Evolutionary conservation across 2,888 invertebrate genomes (phyloP).

Genomic region (Diaperis boleti): DNA sequence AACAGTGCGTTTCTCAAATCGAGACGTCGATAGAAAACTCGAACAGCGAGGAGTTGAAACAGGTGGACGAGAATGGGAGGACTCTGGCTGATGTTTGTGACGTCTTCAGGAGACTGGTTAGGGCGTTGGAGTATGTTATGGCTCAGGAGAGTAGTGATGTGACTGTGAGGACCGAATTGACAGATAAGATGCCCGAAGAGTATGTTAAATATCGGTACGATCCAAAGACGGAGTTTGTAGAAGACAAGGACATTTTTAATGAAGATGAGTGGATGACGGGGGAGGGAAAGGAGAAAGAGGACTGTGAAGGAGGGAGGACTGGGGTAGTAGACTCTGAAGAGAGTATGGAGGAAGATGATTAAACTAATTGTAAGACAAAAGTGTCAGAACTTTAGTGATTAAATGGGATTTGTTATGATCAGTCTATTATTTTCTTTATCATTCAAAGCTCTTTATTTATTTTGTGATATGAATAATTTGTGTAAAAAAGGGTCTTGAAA

Average conservation of each 20-base stretch:
- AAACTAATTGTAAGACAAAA: too few relatives aligned
- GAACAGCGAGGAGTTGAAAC: constrained; percentile 46
- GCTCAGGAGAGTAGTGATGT: background rate
- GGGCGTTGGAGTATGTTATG: constrained; percentile 48
- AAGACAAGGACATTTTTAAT: constrained; percentile 7
- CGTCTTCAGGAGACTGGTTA: constrained; percentile 56
- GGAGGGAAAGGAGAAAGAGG: constrained; percentile 6
- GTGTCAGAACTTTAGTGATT: too few relatives aligned
- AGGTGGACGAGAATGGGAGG: constrained; percentile 55
- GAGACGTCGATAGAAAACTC: constrained; percentile 51
- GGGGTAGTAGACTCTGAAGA: too few relatives aligned
- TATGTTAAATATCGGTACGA: constrained; percentile 34
- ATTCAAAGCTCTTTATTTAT: too few relatives aligned
- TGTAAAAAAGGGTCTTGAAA: too few relatives aligned
- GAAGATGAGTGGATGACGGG: constrained; percentile 15
- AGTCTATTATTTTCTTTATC: too few relatives aligned
- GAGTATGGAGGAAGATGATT: constrained; percentile 12
- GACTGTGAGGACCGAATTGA: background rate
- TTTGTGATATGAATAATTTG: too few relatives aligned
- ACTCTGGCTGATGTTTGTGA: constrained; percentile 56
- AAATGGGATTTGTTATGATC: too few relatives aligned
- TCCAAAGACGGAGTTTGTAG: too few relatives aligned
- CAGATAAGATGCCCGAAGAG: constrained; percentile 26
- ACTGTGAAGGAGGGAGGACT: background rate
- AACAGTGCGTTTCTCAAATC: constrained; percentile 54